Base-by-base conservation (phyloP, 2,113 vertebrate genomes). In the Pomatorhinus ruficollis region DNA sequence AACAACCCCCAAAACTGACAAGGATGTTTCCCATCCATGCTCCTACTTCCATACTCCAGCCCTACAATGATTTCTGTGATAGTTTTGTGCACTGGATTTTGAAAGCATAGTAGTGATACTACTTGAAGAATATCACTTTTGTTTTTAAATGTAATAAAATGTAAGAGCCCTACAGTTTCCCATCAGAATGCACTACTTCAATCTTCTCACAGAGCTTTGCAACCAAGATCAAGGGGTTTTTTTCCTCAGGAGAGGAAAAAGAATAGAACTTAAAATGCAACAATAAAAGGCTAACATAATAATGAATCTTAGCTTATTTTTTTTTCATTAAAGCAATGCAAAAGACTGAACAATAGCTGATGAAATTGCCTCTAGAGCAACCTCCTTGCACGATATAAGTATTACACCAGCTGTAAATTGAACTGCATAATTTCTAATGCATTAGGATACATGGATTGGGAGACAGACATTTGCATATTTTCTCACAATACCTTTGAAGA, bases 211-310 rank as follows among this genome's bases (percentile, higher is more conserved):
- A 61, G 30, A 8, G 18, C 24, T 65, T 66, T 77, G 30, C 28
- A 69, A 92, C 1, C 4, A 60, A 68, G 61, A 19, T 28, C 21
- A 18, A 3, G 11, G 1, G 4, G 0, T 6, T 21, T 30, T 31
- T 22, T 53, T 47, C 12, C 21, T 31, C 18, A 19, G 24, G 8
- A 64, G 21, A 76, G 12, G 16, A 54, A 66, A 53, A 70, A 80
- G 5, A 60, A 54, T 7, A 59, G 17, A 68, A 18, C 4, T 35
- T n/a, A 50, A 78, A 65, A 42, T n/a, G 30, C 11, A 71, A 40
- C 12, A 83, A 19, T 54, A 68, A 64, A 78, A 85, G 91, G 2
- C 47, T 60, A 66, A 35, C 11, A 15, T 52, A n/a, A 9, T 78
- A 71, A 64, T 53, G 27, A 81, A 78, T 40, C 21, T 70, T 37